Percentiles rank a stretch among this genome's conserved stretches.
Conservation (phyloP, 2,797 vertebrate genomes). For the Urosaurus nigricauda region DNA sequence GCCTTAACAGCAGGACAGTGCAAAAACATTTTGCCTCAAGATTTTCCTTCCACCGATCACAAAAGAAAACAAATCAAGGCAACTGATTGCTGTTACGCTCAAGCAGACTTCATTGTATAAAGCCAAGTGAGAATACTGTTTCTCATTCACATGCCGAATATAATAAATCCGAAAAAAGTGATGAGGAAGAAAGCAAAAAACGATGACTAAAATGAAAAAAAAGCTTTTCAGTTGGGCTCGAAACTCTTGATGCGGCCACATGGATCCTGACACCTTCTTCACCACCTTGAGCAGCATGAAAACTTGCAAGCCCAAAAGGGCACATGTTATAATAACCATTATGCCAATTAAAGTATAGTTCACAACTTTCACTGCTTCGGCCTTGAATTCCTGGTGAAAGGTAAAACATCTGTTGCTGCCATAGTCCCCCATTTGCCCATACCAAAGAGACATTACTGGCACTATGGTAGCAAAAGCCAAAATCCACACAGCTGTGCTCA, state of each 20-base stretch:
- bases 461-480: slow-evolving; percentile 76
- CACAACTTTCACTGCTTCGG: background rate
- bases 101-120: slow-evolving; percentile 89
- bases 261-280: slow-evolving; percentile 71
- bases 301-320: slow-evolving; percentile 81
- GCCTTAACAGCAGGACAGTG: slow-evolving; percentile 64
- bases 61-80: slow-evolving; percentile 89
- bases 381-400: slow-evolving; percentile 76
- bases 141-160: slow-evolving; percentile 18
- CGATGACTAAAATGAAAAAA: slow-evolving; percentile 87
- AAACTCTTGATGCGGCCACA: slow-evolving; percentile 87
- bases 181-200: slow-evolving; percentile 90
- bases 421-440: slow-evolving; percentile 51
- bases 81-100: slow-evolving; percentile 89
- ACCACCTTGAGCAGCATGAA: slow-evolving; percentile 78
- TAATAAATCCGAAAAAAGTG: slow-evolving; percentile 88
- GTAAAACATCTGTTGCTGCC: slow-evolving; percentile 76
- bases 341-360: slow-evolving; percentile 81
- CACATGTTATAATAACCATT: slow-evolving; percentile 70
- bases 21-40: slow-evolving; percentile 70
- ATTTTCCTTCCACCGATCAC: slow-evolving; percentile 77
- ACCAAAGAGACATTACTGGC: slow-evolving; percentile 70
- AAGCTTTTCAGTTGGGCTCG: slow-evolving; percentile 90
- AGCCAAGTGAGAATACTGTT: background rate
- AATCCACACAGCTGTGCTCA: slow-evolving; percentile 83